Conservation (phyloP, 2,113 vertebrate genomes). For the Drymodes brunneopygia region DNA sequence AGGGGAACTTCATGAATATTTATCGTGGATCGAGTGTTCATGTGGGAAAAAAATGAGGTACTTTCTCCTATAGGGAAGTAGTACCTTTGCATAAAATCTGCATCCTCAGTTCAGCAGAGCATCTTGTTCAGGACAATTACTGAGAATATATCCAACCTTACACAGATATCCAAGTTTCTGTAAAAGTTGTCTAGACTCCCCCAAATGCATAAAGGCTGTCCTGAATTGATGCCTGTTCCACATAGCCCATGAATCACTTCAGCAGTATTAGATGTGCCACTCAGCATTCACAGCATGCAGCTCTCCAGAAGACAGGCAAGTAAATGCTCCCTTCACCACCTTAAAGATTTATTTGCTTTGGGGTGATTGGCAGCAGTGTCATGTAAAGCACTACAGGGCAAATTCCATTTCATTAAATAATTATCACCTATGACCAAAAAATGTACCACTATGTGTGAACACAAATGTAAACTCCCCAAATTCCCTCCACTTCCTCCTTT, state of each 20-base stretch:
- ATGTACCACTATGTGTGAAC: constrained; percentile 1
- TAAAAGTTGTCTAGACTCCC: not conserved
- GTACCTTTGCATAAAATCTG: not conserved
- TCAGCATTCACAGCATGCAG: not conserved
- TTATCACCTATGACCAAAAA: constrained; percentile 10
- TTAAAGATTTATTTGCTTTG: not conserved
- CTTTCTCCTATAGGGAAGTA: not conserved
- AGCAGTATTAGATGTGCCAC: not conserved
- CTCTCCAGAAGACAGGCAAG: not conserved
- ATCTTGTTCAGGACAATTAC: not conserved
- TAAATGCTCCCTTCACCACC: not conserved
- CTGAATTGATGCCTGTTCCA: not conserved
- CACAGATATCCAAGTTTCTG: not conserved
- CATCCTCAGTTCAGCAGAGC: not conserved
- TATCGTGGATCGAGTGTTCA: not conserved
- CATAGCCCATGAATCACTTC: not conserved
- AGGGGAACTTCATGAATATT: constrained; percentile 19
- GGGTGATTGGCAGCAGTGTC: not conserved
- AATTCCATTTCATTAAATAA: constrained; percentile 40
- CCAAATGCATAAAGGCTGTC: not conserved
- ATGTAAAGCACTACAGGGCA: not conserved
- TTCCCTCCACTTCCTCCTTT: constrained; percentile 7
- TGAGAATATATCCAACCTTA: not conserved
- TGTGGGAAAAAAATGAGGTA: constrained; percentile 15
- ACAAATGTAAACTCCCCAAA: not conserved